These are phyloP conservation scores for Stegophylla sp. DNA, from an alignment of 2,888 invertebrate species.

Conservation along the genomic window DNA sequence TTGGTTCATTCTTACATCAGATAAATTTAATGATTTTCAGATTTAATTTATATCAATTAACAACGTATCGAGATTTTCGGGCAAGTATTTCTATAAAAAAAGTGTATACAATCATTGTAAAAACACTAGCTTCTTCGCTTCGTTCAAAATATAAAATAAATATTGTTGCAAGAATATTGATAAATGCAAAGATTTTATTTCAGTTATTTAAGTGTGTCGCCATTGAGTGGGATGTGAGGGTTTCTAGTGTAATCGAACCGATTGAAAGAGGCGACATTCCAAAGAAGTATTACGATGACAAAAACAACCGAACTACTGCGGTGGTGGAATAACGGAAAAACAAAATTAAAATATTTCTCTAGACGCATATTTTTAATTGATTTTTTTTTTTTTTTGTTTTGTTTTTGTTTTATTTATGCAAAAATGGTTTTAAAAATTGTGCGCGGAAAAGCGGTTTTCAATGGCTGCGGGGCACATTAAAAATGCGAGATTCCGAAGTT, in stretches of 20 bases:
- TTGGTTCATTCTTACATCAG: too few relatives aligned
- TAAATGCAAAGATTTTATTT: background rate
- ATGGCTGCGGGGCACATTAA: background rate
- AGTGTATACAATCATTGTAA: too few relatives aligned
- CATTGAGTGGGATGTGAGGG: too few relatives aligned
- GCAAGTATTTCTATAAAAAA: too few relatives aligned
- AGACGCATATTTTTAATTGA: background rate
- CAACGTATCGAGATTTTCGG: too few relatives aligned
- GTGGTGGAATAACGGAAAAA: background rate
- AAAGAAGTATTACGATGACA: too few relatives aligned
- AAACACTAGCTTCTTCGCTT: too few relatives aligned
- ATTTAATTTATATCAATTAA: too few relatives aligned
- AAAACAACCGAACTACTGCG: too few relatives aligned
- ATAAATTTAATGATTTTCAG: too few relatives aligned
- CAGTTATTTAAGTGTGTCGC: background rate
- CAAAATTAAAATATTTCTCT: background rate
- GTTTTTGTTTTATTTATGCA: background rate
- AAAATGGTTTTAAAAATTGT: background rate
- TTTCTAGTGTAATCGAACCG: too few relatives aligned
- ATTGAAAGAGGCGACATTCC: too few relatives aligned
- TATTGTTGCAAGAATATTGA: background rate
- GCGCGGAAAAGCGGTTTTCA: background rate
- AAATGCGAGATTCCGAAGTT: background rate
- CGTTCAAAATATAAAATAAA: background rate
- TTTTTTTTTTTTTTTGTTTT: background rate